Base-by-base conservation (phyloP, 1,140 invertebrate genomes). In the Eriosoma lanigerum region DNA sequence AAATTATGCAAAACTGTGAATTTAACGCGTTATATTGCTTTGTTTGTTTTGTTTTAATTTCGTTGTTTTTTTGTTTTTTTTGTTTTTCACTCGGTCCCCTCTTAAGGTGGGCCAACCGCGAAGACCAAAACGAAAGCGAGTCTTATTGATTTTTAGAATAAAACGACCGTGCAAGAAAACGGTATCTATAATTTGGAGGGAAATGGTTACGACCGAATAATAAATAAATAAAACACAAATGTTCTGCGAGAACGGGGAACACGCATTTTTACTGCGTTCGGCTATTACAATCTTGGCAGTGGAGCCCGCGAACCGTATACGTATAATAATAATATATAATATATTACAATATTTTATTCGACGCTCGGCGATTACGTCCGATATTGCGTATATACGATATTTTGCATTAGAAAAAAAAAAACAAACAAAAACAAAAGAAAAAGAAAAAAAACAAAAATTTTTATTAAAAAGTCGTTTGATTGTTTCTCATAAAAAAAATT, bases 211-310 rank as follows among this genome's bases (percentile, higher is more conserved):
- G 44, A 24, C 66, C 66, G 44, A 54, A 17, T 5, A 6, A 48
- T 10, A 68, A 68, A 68, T 68, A 48, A 68, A 68, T 68, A 68
- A 68, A 68, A 68, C 21, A 24, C 66, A 26, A 68, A 68, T 68
- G 66, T 68, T 26, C n/a, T 68, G 21, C 38, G 24, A 48, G 26
- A 68, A 68, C 29, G 9, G 54, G 21, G 44, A 46, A 68, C 15
- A 46, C 64, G 64, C 24, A 15, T 68, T 68, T 68, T 66, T 68
- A 44, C 64, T 15, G 38, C 64, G 46, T 46, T 68, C 64, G n/a
- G n/a, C 13, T 8, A 15, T n/a, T 64, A 64, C n/a, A 8, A 38
- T 68, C 66, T 68, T 68, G 66, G 66, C 38, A 68, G 6, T 10
- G 32, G n/a, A 66, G 32, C 38, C 38, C n/a, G n/a, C n/a, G 21